Base-by-base conservation (phyloP, 1,140 invertebrate genomes). In the Scaptomyza pallida region DNA sequence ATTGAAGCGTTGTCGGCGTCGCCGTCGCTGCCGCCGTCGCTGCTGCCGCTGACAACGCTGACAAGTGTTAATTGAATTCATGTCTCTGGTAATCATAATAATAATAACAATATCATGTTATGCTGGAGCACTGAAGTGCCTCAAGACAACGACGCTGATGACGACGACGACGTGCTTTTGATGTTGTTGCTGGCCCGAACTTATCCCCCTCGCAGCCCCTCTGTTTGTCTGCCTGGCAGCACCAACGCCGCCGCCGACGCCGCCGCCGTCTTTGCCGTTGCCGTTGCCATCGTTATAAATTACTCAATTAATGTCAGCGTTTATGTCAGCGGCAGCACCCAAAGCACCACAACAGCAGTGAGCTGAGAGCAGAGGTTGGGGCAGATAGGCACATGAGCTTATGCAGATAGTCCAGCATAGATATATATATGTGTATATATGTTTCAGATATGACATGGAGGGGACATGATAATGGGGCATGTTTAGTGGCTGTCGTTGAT, bases 21-120 rank as follows among this genome's bases (percentile, higher is more conserved):
- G 30, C 43, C 40, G 67, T 17, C 43, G 30, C 44, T 63, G 64
- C 59, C 35, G 44, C 15, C 23, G 23, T 1, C 23, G 23, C 23
- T 30, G 68, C 78, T 85, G 80, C 23, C 37, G 68, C 78, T 85
- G 80, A 75, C 82, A 78, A 67, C 72, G 64, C 89, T 90, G 89
- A 90, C 89, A 90, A 90, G 89, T 90, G 89, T 90, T 90, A 90
- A 90, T 90, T 90, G 89, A 90, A 90, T 90, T 90, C 89, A 90
- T 90, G 89, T 90, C 83, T 86, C 85, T 65, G 74, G 82, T 89
- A 90, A 90, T 90, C 88, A 90, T 80, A 86, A 90, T 90, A 90
- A 90, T 90, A 90, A 90, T 82, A 90, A 89, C 82, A 88, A 88
- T 89, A 88, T 90, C 89, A 90, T 82, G 82, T 88, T 88, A 65